Conservation (phyloP, 1,140 invertebrate species). For the Eupristina koningsbergeri region DNA sequence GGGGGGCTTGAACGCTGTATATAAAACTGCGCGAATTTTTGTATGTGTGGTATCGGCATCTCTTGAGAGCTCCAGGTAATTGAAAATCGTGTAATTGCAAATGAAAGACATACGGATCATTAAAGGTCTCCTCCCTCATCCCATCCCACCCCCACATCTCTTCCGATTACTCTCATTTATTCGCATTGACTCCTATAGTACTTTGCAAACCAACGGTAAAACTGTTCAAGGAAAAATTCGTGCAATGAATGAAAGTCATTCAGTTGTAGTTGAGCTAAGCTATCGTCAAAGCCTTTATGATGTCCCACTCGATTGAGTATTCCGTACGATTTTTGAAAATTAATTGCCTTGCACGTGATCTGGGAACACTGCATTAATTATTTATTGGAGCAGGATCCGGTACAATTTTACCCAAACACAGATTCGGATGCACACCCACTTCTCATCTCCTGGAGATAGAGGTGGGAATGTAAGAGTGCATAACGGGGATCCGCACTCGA, state of each 20-base stretch:
- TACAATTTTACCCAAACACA: too few relatives aligned
- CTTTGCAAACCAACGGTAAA: not conserved
- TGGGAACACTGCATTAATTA: constrained; percentile 9
- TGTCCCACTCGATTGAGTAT: not conserved
- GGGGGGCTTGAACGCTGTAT: too few relatives aligned
- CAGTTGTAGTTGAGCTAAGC: not conserved
- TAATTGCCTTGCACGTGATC: not conserved
- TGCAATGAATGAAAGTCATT: constrained; percentile 1
- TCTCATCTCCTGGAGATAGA: too few relatives aligned
- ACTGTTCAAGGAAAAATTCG: not conserved
- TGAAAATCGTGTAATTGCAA: constrained; percentile 49
- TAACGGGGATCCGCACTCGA: too few relatives aligned
- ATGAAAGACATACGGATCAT: constrained; percentile 49
- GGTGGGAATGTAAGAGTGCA: too few relatives aligned
- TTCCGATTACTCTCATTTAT: not conserved
- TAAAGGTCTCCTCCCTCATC: constrained; percentile 12
- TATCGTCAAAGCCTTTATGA: constrained; percentile 3
- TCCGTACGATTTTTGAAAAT: constrained; percentile 10
- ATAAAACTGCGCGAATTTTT: constrained; percentile 14
- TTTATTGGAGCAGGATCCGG: not conserved
- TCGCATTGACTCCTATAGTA: not conserved
- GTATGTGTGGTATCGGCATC: not conserved
- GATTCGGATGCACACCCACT: too few relatives aligned
- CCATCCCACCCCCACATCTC: too few relatives aligned
- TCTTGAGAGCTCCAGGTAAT: constrained; percentile 26